Evolutionary conservation across 2,888 invertebrate genomes (phyloP).

Genomic region (Drosophila histrio): DNA sequence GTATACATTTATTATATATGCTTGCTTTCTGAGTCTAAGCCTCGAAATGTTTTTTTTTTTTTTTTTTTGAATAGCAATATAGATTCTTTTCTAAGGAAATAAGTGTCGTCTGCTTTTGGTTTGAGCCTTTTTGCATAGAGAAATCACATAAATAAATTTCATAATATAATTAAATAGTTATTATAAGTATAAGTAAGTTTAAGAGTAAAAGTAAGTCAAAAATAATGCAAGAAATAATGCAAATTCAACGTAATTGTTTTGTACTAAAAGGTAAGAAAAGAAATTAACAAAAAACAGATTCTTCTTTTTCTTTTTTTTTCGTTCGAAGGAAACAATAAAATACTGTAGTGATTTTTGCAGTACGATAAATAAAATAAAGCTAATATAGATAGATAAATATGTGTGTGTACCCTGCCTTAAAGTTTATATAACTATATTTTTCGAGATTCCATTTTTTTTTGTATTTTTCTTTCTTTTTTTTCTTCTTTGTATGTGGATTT

Average conservation of each 20-base stretch:
- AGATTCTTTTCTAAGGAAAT: slow-evolving; percentile 40
- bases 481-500: slow-evolving; percentile 15
- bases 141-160: slow-evolving; percentile 51
- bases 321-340: slow-evolving; percentile 40
- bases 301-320: slow-evolving; percentile 11
- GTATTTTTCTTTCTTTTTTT: slow-evolving; percentile 5
- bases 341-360: slow-evolving; percentile 42
- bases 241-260: slow-evolving; percentile 59
- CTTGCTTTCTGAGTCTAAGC: slow-evolving; percentile 55
- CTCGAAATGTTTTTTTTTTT: slow-evolving; percentile 56
- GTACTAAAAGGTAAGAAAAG: slow-evolving; percentile 68
- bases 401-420: slow-evolving; percentile 35
- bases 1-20: slow-evolving; percentile 40
- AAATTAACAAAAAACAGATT: slow-evolving; percentile 11
- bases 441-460: slow-evolving; percentile 23
- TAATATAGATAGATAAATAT: slow-evolving; percentile 15
- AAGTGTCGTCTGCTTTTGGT: slow-evolving; percentile 34
- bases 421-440: slow-evolving; percentile 6
- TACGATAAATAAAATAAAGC: slow-evolving; percentile 22
- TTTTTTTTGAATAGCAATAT: slow-evolving; percentile 51
- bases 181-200: slow-evolving; percentile 7
- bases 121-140: slow-evolving; percentile 60
- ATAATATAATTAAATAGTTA: slow-evolving; percentile 9
- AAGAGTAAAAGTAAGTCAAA: slow-evolving; percentile 19
- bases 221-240: slow-evolving; percentile 45